Conservation (phyloP, 2,797 vertebrate species). For the Pangasius djambal region DNA sequence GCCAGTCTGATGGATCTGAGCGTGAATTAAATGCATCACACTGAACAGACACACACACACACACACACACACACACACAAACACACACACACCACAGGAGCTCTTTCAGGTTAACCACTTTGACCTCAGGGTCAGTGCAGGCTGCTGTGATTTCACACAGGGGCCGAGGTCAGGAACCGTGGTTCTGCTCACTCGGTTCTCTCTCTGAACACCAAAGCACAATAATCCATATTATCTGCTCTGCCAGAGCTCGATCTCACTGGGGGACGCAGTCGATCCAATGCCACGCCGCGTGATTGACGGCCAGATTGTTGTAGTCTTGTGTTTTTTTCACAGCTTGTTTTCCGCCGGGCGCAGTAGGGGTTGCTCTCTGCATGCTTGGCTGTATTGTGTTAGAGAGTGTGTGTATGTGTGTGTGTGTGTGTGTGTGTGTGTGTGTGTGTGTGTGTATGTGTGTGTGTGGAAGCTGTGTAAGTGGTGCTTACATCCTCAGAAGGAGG, state of each 20-base stretch:
- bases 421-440: neutral
- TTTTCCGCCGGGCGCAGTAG: constrained; percentile 57
- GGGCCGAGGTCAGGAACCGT: constrained; percentile 48
- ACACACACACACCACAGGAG: constrained; percentile 15
- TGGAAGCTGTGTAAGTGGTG: constrained; percentile 29
- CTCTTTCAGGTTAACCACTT: constrained; percentile 18
- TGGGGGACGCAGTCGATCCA: constrained; percentile 64
- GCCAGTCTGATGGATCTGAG: neutral
- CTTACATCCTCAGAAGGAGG: constrained; percentile 50
- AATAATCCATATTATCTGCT: constrained; percentile 77
- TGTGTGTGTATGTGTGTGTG: constrained; percentile 3
- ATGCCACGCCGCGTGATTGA: constrained; percentile 71
- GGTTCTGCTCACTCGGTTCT: constrained; percentile 63
- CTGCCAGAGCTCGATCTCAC: constrained; percentile 56
- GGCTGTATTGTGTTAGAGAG: constrained; percentile 47
- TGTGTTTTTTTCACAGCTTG: constrained; percentile 52
- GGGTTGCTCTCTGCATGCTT: constrained; percentile 55
- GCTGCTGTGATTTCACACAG: constrained; percentile 22
- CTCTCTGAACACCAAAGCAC: constrained; percentile 68
- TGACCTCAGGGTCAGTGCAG: constrained; percentile 20
- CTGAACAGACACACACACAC: neutral
- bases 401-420: neutral
- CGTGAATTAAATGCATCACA: constrained; percentile 7
- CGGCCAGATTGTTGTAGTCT: constrained; percentile 70
- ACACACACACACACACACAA: neutral